These are phyloP conservation scores for Melitaea athalia DNA, from an alignment of 2,888 invertebrate genomes.

Conservation along the genomic window DNA sequence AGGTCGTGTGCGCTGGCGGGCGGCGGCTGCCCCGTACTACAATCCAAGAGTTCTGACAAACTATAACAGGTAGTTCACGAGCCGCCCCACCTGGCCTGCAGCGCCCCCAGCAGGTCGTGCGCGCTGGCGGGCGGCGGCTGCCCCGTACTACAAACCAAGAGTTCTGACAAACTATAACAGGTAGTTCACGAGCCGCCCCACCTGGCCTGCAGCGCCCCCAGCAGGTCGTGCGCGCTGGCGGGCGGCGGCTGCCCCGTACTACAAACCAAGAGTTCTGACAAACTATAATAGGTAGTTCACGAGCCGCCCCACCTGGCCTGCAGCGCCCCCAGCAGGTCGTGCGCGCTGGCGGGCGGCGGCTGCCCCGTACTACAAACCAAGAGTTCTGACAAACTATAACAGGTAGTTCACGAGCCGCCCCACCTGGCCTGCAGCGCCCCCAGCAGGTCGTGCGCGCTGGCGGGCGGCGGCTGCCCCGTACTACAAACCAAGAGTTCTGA, in stretches of 20 bases:
- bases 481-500: too few species aligned
- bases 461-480: conserved; percentile 48
- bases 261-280: too few species aligned
- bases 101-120: conserved; percentile 54
- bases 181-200: conserved; percentile 30
- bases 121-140: conserved; percentile 52
- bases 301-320: conserved; percentile 51
- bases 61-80: too few species aligned
- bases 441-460: conserved; percentile 55
- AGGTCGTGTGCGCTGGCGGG: conserved; percentile 56
- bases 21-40: conserved; percentile 45
- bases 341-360: conserved; percentile 51
- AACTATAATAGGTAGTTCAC: too few species aligned
- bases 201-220: conserved; percentile 58
- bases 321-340: conserved; percentile 57
- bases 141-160: too few species aligned
- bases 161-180: too few species aligned
- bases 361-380: too few species aligned
- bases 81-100: conserved; percentile 54
- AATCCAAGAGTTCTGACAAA: too few species aligned
- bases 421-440: conserved; percentile 59
- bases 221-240: conserved; percentile 53
- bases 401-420: not conserved
- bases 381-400: too few species aligned
- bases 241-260: conserved; percentile 49